phyloP scores from a whole-genome alignment of 2,797 vertebrate species.

The Odontamblyopus lacepedii region DNA sequence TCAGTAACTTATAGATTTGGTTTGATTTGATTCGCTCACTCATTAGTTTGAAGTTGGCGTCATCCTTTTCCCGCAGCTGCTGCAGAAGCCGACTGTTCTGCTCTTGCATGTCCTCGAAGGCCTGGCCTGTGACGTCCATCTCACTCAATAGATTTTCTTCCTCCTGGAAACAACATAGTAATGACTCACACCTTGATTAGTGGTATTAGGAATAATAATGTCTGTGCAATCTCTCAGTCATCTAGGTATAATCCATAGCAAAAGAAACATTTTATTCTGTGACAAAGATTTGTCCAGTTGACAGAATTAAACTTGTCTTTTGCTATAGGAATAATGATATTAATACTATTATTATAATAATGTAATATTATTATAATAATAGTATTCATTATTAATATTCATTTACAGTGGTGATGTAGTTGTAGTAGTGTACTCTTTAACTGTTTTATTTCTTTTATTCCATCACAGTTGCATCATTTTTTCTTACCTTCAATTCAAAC shows the following conservation, averaged over 20 bases:
- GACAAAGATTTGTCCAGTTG: too few relatives aligned
- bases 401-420: neutral
- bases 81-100: slow-evolving; percentile 91
- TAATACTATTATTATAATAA: neutral
- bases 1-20: slow-evolving; percentile 93
- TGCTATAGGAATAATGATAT: too few relatives aligned
- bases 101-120: slow-evolving; percentile 97
- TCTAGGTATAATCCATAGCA: too few relatives aligned
- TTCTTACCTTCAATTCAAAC: neutral
- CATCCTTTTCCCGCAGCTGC: slow-evolving; percentile 92
- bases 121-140: slow-evolving; percentile 93
- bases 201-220: neutral
- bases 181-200: neutral
- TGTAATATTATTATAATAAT: too few relatives aligned
- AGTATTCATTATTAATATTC: neutral
- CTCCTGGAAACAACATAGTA: slow-evolving; percentile 73
- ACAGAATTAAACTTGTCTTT: too few relatives aligned
- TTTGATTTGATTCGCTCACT: slow-evolving; percentile 94
- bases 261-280: too few relatives aligned
- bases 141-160: slow-evolving; percentile 90
- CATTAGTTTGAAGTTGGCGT: slow-evolving; percentile 95
- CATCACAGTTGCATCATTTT: slow-evolving; percentile 7
- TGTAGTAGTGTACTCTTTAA: neutral
- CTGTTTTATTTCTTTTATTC: neutral
- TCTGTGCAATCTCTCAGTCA: too few relatives aligned